A percentile compares a stretch with the other conserved stretches of the same genome.
Conservation (phyloP, 2,888 invertebrate genomes). For the Scaptomyza parva region DNA sequence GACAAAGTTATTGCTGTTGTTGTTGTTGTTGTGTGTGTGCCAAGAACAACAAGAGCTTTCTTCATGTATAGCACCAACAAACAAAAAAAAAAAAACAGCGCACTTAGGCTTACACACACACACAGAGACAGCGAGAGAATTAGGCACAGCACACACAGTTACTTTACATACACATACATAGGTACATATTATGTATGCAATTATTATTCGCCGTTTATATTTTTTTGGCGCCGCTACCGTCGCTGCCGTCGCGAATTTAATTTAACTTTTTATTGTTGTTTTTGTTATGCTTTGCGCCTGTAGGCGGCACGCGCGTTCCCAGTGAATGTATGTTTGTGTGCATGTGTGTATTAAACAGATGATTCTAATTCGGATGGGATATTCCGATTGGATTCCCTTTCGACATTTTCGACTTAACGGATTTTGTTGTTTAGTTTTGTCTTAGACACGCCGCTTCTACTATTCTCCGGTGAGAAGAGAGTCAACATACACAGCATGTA, state of each 20-base stretch:
- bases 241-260: constrained; percentile 58
- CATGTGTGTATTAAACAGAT: constrained; percentile 35
- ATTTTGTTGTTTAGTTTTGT: constrained; percentile 5
- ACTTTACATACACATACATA: constrained; percentile 8
- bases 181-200: constrained; percentile 32
- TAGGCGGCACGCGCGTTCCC: constrained; percentile 40
- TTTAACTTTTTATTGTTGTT: constrained; percentile 42
- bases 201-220: constrained; percentile 40
- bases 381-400: constrained; percentile 19
- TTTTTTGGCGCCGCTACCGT: constrained; percentile 41
- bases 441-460: constrained; percentile 35
- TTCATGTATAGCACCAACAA: constrained; percentile 15
- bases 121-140: background rate
- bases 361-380: constrained; percentile 37
- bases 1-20: constrained; percentile 25
- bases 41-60: constrained; percentile 20
- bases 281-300: constrained; percentile 30
- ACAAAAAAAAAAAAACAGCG: constrained; percentile 13
- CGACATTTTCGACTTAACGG: constrained; percentile 31
- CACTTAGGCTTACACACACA: constrained; percentile 17
- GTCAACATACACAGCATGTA: constrained; percentile 21
- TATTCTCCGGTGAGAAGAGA: constrained; percentile 30
- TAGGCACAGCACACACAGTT: constrained; percentile 14
- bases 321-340: constrained; percentile 13
- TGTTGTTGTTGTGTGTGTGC: constrained; percentile 9